Percentiles rank a stretch among this genome's conserved stretches.
Evolutionary conservation across 2,888 invertebrate species (phyloP).

Genomic region (Charanyca ferruginea): DNA sequence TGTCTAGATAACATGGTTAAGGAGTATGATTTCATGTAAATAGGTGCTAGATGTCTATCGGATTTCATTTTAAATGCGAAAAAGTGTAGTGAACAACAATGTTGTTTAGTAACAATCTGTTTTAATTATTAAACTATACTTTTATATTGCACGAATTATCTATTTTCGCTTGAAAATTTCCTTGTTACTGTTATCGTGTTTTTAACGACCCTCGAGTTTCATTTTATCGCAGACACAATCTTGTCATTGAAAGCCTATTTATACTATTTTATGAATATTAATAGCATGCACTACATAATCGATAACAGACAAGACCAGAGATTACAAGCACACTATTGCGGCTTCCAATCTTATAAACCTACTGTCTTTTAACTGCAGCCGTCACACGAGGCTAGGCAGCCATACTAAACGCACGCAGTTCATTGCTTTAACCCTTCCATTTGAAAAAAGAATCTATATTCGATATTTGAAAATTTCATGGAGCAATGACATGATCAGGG

Average conservation of each 20-base stretch:
- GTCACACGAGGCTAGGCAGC: constrained; percentile 50
- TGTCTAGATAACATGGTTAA: too few species aligned
- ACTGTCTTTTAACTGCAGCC: constrained; percentile 32
- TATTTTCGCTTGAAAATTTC: constrained; percentile 1
- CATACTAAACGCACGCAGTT: constrained; percentile 70
- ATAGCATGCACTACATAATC: constrained; percentile 61
- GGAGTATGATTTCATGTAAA: too few species aligned
- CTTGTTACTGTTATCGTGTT: constrained; percentile 17
- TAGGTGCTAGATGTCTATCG: not conserved
- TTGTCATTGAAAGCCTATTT: constrained; percentile 48
- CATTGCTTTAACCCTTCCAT: constrained; percentile 88
- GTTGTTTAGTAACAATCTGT: not conserved
- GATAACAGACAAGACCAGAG: constrained; percentile 70
- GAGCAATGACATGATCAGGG: constrained; percentile 65
- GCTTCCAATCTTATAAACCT: constrained; percentile 68
- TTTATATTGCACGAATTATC: not conserved
- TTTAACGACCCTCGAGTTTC: constrained; percentile 21
- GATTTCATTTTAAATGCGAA: not conserved
- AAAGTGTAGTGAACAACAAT: not conserved
- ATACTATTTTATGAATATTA: constrained; percentile 50
- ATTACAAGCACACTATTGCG: constrained; percentile 69
- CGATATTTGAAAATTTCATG: constrained; percentile 43
- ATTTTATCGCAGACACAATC: constrained; percentile 45
- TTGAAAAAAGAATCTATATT: constrained; percentile 53
- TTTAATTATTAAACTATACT: not conserved